These are phyloP conservation scores for Bujurquina vittata DNA, from an alignment of 2,113 vertebrate species.

Conservation along the genomic window DNA sequence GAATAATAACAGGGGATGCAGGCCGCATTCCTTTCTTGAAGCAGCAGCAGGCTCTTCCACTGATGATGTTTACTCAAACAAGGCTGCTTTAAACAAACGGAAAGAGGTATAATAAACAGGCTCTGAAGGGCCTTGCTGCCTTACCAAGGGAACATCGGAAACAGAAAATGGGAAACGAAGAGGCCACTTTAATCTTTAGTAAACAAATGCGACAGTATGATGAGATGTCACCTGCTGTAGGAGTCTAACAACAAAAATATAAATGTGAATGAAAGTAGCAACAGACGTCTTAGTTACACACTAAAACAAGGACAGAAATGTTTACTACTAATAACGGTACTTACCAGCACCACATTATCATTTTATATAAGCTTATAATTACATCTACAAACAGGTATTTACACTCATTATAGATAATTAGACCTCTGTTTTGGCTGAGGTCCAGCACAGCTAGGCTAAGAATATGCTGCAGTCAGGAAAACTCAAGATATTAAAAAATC, in stretches of 20 bases:
- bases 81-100: conserved; percentile 63
- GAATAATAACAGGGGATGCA: conserved; percentile 41
- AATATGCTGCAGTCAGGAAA: background rate
- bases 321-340: background rate
- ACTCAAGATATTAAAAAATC: background rate
- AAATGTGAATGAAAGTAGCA: background rate
- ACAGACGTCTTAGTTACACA: background rate
- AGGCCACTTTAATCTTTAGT: background rate
- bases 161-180: background rate
- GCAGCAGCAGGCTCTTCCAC: conserved; percentile 28
- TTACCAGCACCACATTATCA: background rate
- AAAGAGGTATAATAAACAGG: conserved; percentile 68
- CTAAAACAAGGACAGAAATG: background rate
- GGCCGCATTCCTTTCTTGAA: conserved; percentile 42
- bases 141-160: background rate
- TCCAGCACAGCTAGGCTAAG: background rate
- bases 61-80: conserved; percentile 60
- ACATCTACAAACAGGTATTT: background rate
- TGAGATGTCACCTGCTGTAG: conserved; percentile 4
- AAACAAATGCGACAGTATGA: background rate
- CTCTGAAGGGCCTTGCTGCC: conserved; percentile 31
- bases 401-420: background rate
- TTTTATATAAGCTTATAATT: background rate
- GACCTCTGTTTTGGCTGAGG: background rate
- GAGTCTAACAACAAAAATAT: background rate